These are phyloP conservation scores for Plestiodon gilberti DNA, from an alignment of 2,113 vertebrate species.

Conservation along the genomic window DNA sequence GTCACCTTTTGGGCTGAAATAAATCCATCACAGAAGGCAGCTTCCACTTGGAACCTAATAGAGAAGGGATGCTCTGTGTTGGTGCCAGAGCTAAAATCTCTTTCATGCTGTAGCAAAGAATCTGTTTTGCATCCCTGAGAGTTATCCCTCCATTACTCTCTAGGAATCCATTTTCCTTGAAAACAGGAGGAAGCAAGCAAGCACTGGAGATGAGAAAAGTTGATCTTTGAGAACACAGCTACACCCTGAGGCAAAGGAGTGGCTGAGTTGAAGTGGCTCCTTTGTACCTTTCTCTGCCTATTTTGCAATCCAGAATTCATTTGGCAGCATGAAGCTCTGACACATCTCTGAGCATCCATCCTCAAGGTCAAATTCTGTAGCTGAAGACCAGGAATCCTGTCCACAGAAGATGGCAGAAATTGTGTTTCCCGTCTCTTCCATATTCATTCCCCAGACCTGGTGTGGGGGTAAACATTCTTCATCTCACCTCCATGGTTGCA, in stretches of 20 bases:
- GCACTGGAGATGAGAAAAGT: not conserved
- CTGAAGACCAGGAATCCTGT: slow-evolving; percentile 16
- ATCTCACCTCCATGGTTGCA: not conserved
- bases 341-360: slow-evolving; percentile 11
- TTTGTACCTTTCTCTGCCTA: not conserved
- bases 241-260: not conserved
- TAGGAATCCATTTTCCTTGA: not conserved
- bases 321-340: slow-evolving; percentile 5
- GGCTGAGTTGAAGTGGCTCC: slow-evolving; percentile 10
- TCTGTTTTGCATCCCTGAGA: not conserved
- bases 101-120: not conserved
- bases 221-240: not conserved
- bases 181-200: not conserved
- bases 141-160: not conserved
- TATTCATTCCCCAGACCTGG: not conserved
- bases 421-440: accelerated
- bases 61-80: not conserved
- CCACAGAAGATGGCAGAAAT: not conserved
- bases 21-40: not conserved
- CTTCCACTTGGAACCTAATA: not conserved
- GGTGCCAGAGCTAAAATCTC: not conserved
- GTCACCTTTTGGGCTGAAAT: not conserved
- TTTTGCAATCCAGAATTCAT: not conserved
- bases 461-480: not conserved
- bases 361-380: not conserved